Percentiles rank a stretch among this genome's conserved stretches.
Evolutionary conservation across 1,140 invertebrate genomes (phyloP).

Genomic region (Drosophila triauraria): DNA sequence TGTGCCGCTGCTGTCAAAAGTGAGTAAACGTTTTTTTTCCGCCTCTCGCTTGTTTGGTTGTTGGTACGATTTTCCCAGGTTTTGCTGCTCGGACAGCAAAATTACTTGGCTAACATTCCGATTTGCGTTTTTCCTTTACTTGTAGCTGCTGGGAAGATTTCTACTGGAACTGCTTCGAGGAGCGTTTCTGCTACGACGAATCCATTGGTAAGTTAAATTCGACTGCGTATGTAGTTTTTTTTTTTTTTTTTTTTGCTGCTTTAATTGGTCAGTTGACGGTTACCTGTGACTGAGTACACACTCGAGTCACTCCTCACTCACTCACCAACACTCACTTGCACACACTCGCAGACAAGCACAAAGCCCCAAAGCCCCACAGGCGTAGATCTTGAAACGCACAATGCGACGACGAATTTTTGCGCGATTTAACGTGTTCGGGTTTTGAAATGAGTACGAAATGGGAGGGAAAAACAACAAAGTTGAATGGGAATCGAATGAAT

Average conservation of each 20-base stretch:
- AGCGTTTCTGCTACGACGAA: conserved; percentile 87
- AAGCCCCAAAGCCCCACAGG: conserved; percentile 10
- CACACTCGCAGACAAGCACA: conserved; percentile 20
- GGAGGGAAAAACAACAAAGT: conserved; percentile 19
- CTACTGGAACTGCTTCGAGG: conserved; percentile 88
- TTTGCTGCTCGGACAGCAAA: conserved; percentile 27
- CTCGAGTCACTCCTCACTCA: not conserved
- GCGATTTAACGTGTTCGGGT: conserved; percentile 62
- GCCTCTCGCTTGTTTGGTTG: conserved; percentile 20
- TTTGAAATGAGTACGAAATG: conserved; percentile 40
- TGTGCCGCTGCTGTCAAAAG: conserved; percentile 84
- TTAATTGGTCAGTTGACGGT: conserved; percentile 51
- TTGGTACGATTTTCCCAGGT: conserved; percentile 28
- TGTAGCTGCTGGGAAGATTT: conserved; percentile 87
- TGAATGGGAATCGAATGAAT: conserved; percentile 13
- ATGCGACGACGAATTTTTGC: conserved; percentile 31
- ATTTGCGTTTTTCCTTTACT: conserved; percentile 23
- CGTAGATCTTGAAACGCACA: conserved; percentile 64
- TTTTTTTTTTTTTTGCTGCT: conserved; percentile 1
- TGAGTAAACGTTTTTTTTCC: conserved; percentile 58
- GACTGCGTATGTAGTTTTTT: conserved; percentile 7
- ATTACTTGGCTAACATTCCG: conserved; percentile 41
- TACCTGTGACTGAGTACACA: conserved; percentile 26
- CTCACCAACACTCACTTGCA: conserved; percentile 4
- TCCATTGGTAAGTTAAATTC: conserved; percentile 85